Base-by-base conservation (phyloP, 2,797 vertebrate genomes). In the Gastrophryne carolinensis region DNA sequence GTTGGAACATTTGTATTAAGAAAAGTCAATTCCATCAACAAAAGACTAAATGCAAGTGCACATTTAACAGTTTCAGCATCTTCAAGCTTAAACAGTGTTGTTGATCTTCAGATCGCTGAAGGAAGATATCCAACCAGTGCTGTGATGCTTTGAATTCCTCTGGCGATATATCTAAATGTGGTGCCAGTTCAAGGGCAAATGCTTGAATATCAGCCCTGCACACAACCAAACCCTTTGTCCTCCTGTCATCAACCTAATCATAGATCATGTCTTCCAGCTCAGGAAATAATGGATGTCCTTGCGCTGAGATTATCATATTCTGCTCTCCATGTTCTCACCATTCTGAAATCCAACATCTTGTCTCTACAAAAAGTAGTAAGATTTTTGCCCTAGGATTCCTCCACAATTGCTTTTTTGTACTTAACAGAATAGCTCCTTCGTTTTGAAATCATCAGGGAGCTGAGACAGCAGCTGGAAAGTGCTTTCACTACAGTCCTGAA, bases 81-180 rank as follows among this genome's bases (percentile, higher is more conserved):
- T 35, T 35, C 8, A 12, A 49, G 44, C n/a, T n/a, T n/a, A n/a
- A n/a, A 49, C 44, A 49, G 15, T n/a, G n/a, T n/a, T n/a, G n/a
- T n/a, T n/a, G n/a, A n/a, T n/a, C n/a, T 19, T 49, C 44, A 49
- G 7, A 49, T 60, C n/a, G 57, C 5, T 35, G 57, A 60, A 60
- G 30, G 32, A 60, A 60, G 11, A n/a, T 11, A 9, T 60, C 27
- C 30, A 56, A 13, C 52, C 52, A 56, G 52, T 56, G 52, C 8
- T 56, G 52, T 56, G 52, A 56, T 56, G 52, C 57, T 60, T 60
- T 60, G 17, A 60, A 60, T 21, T 29, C 29, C 35, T 60, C 57
- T 35, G 57, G 13, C 29, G 26, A 13, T 19, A 37, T 34, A 17
- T 34, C 30, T 3, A 60, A 60, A 10, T 35, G 4, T 60, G 57